Percentiles rank a stretch among this genome's conserved stretches.
phyloP scores from a whole-genome alignment of 2,113 vertebrate genomes.

The Perca fluviatilis region DNA sequence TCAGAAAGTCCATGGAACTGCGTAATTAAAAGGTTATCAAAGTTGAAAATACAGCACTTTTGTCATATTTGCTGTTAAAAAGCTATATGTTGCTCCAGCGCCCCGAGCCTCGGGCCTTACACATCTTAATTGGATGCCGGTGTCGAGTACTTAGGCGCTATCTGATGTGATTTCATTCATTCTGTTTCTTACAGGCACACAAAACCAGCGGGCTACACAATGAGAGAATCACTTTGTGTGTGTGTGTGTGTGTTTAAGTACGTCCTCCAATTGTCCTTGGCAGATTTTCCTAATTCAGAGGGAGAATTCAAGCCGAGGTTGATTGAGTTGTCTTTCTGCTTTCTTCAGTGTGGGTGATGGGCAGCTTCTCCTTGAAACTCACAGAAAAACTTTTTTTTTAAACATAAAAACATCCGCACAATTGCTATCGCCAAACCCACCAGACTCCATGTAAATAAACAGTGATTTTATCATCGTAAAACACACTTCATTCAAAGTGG shows the following conservation, averaged over 20 bases:
- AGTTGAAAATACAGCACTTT: conserved; percentile 32
- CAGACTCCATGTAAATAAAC: no score
- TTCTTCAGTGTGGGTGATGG: background rate
- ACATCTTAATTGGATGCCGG: conserved; percentile 56
- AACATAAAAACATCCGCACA: no score
- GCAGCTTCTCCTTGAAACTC: background rate
- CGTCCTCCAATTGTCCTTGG: conserved; percentile 31
- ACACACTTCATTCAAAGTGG: no score
- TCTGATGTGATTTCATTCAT: conserved; percentile 60
- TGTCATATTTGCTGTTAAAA: conserved; percentile 57
- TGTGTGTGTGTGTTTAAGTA: conserved; percentile 11
- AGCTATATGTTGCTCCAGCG: conserved; percentile 33
- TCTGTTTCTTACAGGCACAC: conserved; percentile 47
- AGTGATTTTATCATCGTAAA: no score
- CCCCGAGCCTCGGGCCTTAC: conserved; percentile 15
- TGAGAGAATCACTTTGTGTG: conserved; percentile 27
- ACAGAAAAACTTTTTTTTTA: background rate
- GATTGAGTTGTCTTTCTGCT: conserved; percentile 37
- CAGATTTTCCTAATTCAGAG: conserved; percentile 47
- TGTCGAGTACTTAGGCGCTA: conserved; percentile 46
- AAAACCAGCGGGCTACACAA: conserved; percentile 1
- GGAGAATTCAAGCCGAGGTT: conserved; percentile 28
- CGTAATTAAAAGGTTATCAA: conserved; percentile 73
- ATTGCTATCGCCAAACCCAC: no score
- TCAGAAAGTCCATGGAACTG: conserved; percentile 50